Conservation (phyloP, 2,797 vertebrate genomes). For the Epinephelus malabaricus region DNA sequence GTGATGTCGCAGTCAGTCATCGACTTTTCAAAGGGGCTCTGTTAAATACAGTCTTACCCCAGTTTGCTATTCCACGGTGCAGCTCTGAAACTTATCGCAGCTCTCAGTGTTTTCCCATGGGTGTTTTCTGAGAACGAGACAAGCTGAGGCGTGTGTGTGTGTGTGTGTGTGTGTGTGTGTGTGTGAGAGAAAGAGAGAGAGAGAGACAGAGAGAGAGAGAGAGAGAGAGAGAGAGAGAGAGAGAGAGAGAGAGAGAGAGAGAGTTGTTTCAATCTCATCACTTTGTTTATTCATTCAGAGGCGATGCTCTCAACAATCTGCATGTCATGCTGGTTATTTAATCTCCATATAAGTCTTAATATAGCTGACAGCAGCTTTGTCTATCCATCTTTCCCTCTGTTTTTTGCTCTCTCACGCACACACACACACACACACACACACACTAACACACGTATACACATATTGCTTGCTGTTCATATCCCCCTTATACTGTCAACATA, state of each 20-base stretch:
- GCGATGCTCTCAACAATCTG: slow-evolving; percentile 38
- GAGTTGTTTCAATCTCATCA: slow-evolving; percentile 46
- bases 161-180: slow-evolving; percentile 1
- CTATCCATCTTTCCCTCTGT: slow-evolving; percentile 2
- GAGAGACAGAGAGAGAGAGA: background rate
- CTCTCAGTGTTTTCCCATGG: slow-evolving; percentile 46
- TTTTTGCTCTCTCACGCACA: background rate
- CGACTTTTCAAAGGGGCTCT: slow-evolving; percentile 46
- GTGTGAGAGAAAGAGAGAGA: background rate
- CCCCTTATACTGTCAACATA: slow-evolving; percentile 19
- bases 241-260: background rate
- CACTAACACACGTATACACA: background rate
- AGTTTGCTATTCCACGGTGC: slow-evolving; percentile 50
- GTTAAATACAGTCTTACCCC: slow-evolving; percentile 58
- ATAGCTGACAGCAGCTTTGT: slow-evolving; percentile 33
- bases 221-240: background rate
- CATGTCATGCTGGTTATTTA: slow-evolving; percentile 35
- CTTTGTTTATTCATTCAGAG: slow-evolving; percentile 47
- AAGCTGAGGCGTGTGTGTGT: slow-evolving; percentile 40
- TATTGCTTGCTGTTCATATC: slow-evolving; percentile 10
- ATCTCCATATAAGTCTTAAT: slow-evolving; percentile 44
- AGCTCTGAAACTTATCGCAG: slow-evolving; percentile 48
- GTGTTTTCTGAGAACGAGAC: slow-evolving; percentile 60
- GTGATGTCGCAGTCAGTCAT: slow-evolving; percentile 48
- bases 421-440: background rate